A percentile compares a stretch with the other conserved stretches of the same genome.
Evolutionary conservation across 2,797 vertebrate genomes (phyloP).

Genomic region (Loriculus beryllinus): DNA sequence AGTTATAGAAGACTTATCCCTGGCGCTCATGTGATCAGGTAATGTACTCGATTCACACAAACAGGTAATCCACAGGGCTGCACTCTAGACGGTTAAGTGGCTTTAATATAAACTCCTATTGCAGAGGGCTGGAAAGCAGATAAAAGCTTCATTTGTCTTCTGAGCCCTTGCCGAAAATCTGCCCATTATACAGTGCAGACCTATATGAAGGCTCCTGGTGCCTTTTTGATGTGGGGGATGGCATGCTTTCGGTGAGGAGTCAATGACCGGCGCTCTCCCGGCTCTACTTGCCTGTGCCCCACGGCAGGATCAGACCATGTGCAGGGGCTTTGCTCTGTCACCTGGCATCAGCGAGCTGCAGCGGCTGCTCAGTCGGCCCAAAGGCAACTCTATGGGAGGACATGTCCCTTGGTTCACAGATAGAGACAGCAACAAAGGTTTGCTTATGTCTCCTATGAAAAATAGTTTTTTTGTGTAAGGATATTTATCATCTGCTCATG

Average conservation of each 20-base stretch:
- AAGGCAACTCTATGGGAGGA: neutral
- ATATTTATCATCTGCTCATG: conserved; percentile 68
- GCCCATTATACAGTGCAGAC: conserved; percentile 64
- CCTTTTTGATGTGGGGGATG: conserved; percentile 58
- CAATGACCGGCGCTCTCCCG: neutral
- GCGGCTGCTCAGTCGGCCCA: neutral
- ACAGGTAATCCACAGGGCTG: conserved; percentile 69
- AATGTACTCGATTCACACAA: conserved; percentile 67
- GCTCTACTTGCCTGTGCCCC: neutral
- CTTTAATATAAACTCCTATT: conserved; percentile 74
- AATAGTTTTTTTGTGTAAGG: conserved; percentile 61
- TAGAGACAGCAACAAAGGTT: conserved; percentile 71
- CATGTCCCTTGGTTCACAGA: neutral
- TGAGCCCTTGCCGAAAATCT: conserved; percentile 52
- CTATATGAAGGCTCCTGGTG: conserved; percentile 25
- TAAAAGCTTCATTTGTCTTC: conserved; percentile 78
- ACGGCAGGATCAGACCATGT: neutral
- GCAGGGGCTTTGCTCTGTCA: conserved; percentile 18
- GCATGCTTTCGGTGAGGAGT: neutral
- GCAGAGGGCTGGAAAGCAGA: conserved; percentile 49
- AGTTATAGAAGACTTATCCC: conserved; percentile 40
- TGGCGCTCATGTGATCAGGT: conserved; percentile 35
- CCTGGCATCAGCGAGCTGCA: neutral
- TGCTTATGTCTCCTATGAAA: conserved; percentile 62
- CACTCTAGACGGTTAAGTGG: conserved; percentile 72